Percentiles rank a stretch among this genome's conserved stretches.
Conservation (phyloP, 1,140 invertebrate genomes). For the Campoletis sonorensis region DNA sequence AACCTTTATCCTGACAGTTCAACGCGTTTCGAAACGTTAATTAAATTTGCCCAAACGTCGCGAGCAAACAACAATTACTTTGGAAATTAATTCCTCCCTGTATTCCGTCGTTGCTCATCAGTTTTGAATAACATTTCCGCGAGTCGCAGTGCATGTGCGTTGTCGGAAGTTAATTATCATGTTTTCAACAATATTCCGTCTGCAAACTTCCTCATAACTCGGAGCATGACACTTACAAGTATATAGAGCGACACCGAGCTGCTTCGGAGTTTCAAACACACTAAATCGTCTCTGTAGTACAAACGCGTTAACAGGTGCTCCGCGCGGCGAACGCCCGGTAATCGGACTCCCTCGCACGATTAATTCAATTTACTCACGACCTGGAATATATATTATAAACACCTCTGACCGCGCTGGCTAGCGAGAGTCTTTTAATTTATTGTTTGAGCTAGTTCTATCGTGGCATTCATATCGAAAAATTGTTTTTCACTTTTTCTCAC, state of each 20-base stretch:
- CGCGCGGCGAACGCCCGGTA: slow-evolving; percentile 16
- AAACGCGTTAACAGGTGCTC: slow-evolving; percentile 36
- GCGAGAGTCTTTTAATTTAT: too few species aligned
- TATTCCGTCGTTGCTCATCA: too few species aligned
- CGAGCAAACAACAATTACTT: neutral
- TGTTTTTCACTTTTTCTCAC: too few species aligned
- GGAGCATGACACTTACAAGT: neutral
- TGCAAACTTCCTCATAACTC: neutral
- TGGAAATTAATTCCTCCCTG: neutral
- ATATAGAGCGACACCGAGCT: neutral
- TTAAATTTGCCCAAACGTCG: neutral
- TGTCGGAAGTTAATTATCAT: slow-evolving; percentile 14
- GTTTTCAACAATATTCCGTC: neutral
- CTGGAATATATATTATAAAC: too few species aligned
- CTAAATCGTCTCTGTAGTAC: neutral
- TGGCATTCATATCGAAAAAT: too few species aligned
- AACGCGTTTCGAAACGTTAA: too few species aligned
- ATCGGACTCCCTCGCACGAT: slow-evolving; percentile 37
- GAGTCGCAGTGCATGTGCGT: slow-evolving; percentile 6
- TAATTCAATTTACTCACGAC: slow-evolving; percentile 40
- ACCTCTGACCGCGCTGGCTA: too few species aligned
- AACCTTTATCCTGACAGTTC: too few species aligned
- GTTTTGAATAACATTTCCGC: neutral
- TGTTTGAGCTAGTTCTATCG: too few species aligned
- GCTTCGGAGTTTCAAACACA: neutral